Evolutionary conservation across 1,140 invertebrate species (phyloP).

Genomic region (Cephus cinctus): DNA sequence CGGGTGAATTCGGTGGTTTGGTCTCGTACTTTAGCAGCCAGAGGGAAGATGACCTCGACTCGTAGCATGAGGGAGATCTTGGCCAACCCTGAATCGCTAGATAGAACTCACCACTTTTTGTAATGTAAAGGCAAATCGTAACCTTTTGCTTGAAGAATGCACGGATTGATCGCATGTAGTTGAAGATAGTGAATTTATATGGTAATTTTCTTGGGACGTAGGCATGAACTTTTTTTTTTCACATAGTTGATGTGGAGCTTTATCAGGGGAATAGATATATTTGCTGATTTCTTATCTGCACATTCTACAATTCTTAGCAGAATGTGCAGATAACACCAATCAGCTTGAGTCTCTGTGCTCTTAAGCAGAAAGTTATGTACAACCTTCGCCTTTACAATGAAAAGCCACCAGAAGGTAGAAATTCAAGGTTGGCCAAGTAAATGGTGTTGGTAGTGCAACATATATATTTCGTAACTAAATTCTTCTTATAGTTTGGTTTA

Average conservation of each 20-base stretch:
- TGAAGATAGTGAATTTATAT: too few relatives aligned
- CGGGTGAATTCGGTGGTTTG: constrained; percentile 76
- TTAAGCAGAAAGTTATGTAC: constrained; percentile 28
- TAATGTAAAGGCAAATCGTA: constrained; percentile 17
- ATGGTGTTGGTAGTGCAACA: constrained; percentile 5
- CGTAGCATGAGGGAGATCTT: constrained; percentile 57
- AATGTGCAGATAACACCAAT: too few relatives aligned
- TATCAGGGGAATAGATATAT: too few relatives aligned
- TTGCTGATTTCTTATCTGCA: too few relatives aligned
- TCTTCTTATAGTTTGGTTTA: not conserved
- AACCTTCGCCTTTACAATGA: not conserved
- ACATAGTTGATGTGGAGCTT: too few relatives aligned
- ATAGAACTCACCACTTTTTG: constrained; percentile 1
- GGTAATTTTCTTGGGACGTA: too few relatives aligned
- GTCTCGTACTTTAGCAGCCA: constrained; percentile 88
- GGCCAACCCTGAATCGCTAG: constrained; percentile 42
- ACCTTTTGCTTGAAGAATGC: too few relatives aligned
- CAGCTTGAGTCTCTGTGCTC: constrained; percentile 28
- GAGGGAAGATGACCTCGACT: constrained; percentile 70
- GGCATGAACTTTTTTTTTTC: too few relatives aligned
- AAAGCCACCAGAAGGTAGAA: constrained; percentile 7
- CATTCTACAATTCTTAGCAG: too few relatives aligned
- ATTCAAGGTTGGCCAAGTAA: constrained; percentile 21
- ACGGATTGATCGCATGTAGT: too few relatives aligned
- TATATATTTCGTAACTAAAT: not conserved